A percentile compares a stretch with the other conserved stretches of the same genome.
These are phyloP conservation scores for Orthosia cruda DNA, from an alignment of 2,888 invertebrate genomes.

Conservation along the genomic window DNA sequence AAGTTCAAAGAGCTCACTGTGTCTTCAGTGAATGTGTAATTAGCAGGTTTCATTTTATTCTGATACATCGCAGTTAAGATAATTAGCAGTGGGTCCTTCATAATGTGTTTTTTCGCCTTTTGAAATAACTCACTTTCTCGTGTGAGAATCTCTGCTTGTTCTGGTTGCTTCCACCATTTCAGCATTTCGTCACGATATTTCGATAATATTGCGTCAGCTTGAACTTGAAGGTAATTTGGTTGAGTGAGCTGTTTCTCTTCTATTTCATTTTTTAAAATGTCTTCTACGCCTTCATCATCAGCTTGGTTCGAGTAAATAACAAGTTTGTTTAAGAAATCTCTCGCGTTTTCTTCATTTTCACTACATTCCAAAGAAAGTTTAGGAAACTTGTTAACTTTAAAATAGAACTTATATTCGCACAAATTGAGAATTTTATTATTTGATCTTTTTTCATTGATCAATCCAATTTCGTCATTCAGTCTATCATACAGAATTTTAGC, in stretches of 20 bases:
- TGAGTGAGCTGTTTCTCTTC: slow-evolving; percentile 13
- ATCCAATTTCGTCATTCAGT: neutral
- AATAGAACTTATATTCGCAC: slow-evolving; percentile 10
- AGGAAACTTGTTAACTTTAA: slow-evolving; percentile 12
- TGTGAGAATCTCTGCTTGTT: slow-evolving; percentile 32
- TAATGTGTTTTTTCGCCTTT: slow-evolving; percentile 8
- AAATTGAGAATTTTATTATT: neutral
- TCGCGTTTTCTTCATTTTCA: slow-evolving; percentile 6
- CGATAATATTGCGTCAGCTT: slow-evolving; percentile 47
- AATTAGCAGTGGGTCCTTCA: slow-evolving; percentile 31
- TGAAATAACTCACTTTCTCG: slow-evolving; percentile 14
- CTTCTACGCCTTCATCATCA: slow-evolving; percentile 32
- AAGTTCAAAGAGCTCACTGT: slow-evolving; percentile 16
- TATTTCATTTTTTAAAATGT: slow-evolving; percentile 41
- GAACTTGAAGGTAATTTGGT: neutral
- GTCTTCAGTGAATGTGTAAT: slow-evolving; percentile 28
- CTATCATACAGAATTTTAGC: slow-evolving; percentile 22
- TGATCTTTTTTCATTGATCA: neutral
- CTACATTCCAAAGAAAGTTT: neutral
- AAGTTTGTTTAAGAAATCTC: slow-evolving; percentile 34
- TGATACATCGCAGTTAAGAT: slow-evolving; percentile 9
- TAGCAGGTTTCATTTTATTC: slow-evolving; percentile 9
- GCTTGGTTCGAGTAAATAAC: slow-evolving; percentile 45
- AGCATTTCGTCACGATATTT: slow-evolving; percentile 46
- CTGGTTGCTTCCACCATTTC: slow-evolving; percentile 54